Percentiles rank a stretch among this genome's conserved stretches.
Conservation (phyloP, 2,888 invertebrate genomes). For the Tinea pellionella region DNA sequence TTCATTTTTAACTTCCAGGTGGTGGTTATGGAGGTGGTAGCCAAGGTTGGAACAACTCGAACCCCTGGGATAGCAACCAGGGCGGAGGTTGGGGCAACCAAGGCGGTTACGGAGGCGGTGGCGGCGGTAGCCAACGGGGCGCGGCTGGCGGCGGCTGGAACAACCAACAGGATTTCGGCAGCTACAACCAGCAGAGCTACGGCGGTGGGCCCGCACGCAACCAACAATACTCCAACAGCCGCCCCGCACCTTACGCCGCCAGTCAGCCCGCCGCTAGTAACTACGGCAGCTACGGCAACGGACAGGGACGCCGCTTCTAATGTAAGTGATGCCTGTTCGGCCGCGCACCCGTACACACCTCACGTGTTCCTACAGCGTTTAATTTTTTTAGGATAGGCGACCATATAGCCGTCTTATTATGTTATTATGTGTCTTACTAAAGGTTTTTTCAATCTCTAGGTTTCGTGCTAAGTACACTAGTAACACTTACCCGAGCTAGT, state of each 20-base stretch:
- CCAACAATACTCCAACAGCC: conserved; percentile 77
- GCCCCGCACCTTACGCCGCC: conserved; percentile 78
- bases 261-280: conserved; percentile 68
- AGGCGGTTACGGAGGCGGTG: conserved; percentile 41
- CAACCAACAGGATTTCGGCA: conserved; percentile 76
- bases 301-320: conserved; percentile 53
- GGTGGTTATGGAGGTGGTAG: conserved; percentile 58
- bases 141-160: conserved; percentile 64
- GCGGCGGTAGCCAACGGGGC: conserved; percentile 60
- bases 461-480: conserved; percentile 56
- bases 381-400: conserved; percentile 18
- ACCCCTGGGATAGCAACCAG: conserved; percentile 31
- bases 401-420: not conserved
- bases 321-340: conserved; percentile 16
- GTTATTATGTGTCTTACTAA: conserved; percentile 35
- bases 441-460: conserved; percentile 69
- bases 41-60: conserved; percentile 20
- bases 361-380: not conserved
- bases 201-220: conserved; percentile 88
- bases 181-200: conserved; percentile 85
- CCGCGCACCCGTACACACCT: not conserved
- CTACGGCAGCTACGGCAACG: conserved; percentile 56
- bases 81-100: conserved; percentile 25
- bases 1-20: conserved; percentile 23
- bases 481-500: conserved; percentile 39